Percentiles rank a stretch among this genome's conserved stretches.
Conservation (phyloP, 2,888 invertebrate species). For the Sabellastarte sp. region DNA sequence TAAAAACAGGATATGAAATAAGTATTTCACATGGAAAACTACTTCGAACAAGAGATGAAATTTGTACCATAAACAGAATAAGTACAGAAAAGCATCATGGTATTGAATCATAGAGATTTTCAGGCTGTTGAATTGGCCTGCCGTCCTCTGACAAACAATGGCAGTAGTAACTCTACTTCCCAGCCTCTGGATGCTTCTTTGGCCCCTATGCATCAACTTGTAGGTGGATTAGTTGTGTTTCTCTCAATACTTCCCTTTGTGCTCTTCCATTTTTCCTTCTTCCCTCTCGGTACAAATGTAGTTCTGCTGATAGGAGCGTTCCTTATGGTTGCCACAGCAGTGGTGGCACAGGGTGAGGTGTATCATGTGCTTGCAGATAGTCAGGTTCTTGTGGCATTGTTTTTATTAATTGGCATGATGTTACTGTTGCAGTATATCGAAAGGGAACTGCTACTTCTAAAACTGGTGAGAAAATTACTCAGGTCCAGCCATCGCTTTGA, state of each 20-base stretch:
- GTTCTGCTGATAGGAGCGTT: slow-evolving; percentile 29
- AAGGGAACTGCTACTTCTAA: slow-evolving; percentile 26
- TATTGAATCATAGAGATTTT: no score
- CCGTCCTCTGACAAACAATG: no score
- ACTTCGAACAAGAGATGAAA: no score
- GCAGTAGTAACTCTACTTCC: no score
- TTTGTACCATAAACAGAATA: no score
- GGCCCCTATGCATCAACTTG: no score
- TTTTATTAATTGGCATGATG: slow-evolving; percentile 34
- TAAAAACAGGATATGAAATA: no score
- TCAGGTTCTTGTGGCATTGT: slow-evolving; percentile 25
- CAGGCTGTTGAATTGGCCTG: no score
- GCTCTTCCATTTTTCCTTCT: slow-evolving; percentile 23
- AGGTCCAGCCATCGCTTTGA: slow-evolving; percentile 18
- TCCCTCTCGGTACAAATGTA: slow-evolving; percentile 28
- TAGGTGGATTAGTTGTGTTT: slow-evolving; percentile 25
- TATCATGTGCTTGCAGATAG: slow-evolving; percentile 16
- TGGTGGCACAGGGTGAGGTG: slow-evolving; percentile 25
- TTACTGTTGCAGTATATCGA: slow-evolving; percentile 30
- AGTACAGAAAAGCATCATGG: no score
- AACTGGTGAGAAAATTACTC: slow-evolving; percentile 20
- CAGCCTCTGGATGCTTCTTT: no score
- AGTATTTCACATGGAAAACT: no score
- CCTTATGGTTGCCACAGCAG: slow-evolving; percentile 28
- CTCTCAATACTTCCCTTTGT: slow-evolving; percentile 29